Percentiles rank a stretch among this genome's conserved stretches.
These are phyloP conservation scores for Astreopora myriophthalma DNA, from an alignment of 64 coral and sea anemone species.

Conservation along the genomic window DNA sequence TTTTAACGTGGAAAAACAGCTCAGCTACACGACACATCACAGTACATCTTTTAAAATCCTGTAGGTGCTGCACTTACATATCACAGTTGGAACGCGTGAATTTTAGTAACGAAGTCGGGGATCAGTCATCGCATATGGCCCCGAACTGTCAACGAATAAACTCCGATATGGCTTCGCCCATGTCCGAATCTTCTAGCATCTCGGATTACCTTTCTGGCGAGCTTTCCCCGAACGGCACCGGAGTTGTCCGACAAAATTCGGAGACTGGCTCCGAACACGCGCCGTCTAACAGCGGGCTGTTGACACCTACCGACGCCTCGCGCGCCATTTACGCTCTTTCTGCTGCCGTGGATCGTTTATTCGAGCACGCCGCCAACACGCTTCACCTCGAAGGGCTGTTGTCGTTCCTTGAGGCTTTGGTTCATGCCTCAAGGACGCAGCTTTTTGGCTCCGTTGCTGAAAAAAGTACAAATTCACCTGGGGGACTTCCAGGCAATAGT, in stretches of 20 bases:
- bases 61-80: conserved; percentile 92
- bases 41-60: not conserved
- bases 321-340: conserved; percentile 96
- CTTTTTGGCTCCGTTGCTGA: conserved; percentile 63
- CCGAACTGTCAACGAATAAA: conserved; percentile 63
- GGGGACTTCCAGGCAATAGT: not conserved
- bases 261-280: conserved; percentile 43
- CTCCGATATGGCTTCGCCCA: conserved; percentile 73
- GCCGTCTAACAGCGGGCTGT: conserved; percentile 62
- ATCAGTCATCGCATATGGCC: conserved; percentile 39
- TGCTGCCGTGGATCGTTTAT: conserved; percentile 92
- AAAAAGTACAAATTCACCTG: conserved; percentile 13
- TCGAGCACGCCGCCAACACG: conserved; percentile 93
- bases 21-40: no score
- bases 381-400: conserved; percentile 78
- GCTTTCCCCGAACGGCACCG: conserved; percentile 68
- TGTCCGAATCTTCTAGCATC: conserved; percentile 93
- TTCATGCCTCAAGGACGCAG: conserved; percentile 78
- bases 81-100: conserved; percentile 83
- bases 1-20: no score
- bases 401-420: conserved; percentile 70
- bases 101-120: conserved; percentile 57
- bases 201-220: conserved; percentile 88
- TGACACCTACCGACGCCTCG: conserved; percentile 85
- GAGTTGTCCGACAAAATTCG: conserved; percentile 47